Evolutionary conservation across 2,888 invertebrate species (phyloP).

Genomic region (Temnothorax ravouxi): DNA sequence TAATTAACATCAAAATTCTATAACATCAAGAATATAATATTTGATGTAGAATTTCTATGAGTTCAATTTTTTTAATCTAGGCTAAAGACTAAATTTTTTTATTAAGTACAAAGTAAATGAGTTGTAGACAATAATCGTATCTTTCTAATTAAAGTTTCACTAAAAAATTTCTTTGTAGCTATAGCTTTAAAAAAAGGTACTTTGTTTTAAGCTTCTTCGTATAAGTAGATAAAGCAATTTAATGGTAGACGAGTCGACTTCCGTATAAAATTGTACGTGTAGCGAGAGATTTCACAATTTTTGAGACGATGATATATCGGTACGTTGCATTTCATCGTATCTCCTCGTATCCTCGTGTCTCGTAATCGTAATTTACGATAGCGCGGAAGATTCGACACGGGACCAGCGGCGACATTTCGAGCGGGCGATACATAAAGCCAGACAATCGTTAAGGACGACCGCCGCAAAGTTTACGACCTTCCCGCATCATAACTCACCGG

Average conservation of each 20-base stretch:
- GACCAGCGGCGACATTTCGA: constrained; percentile 66
- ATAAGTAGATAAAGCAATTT: neutral
- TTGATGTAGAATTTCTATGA: neutral
- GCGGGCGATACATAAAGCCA: constrained; percentile 69
- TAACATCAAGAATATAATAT: neutral
- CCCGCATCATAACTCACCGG: constrained; percentile 80
- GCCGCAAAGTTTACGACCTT: constrained; percentile 78
- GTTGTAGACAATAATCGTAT: neutral
- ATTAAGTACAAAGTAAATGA: neutral
- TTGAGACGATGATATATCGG: neutral
- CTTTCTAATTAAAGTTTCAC: constrained; percentile 6
- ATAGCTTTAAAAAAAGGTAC: neutral
- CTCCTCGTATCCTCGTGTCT: constrained; percentile 12
- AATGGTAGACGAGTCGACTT: neutral
- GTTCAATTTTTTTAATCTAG: neutral
- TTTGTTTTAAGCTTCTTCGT: neutral
- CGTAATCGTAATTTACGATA: constrained; percentile 55
- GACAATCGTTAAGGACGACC: constrained; percentile 75
- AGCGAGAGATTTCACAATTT: constrained; percentile 24
- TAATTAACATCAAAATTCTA: neutral
- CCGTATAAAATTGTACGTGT: neutral
- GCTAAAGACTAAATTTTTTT: neutral
- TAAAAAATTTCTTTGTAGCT: neutral
- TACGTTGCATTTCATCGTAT: constrained; percentile 11
- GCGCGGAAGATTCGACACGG: constrained; percentile 44